Evolutionary conservation across 2,113 vertebrate genomes (phyloP).

Genomic region (Zosterops japonicus): DNA sequence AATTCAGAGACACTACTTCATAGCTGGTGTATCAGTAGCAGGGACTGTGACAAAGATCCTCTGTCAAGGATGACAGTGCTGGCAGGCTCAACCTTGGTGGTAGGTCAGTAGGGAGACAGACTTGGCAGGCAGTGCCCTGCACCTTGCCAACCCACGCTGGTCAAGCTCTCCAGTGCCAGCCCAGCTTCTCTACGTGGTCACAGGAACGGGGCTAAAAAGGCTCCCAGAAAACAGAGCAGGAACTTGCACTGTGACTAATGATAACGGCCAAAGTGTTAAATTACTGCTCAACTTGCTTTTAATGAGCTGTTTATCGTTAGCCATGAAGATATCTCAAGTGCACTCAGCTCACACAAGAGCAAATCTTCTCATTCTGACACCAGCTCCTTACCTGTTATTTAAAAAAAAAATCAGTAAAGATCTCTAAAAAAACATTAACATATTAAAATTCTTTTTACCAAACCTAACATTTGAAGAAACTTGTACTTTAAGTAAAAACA

Average conservation of each 20-base stretch:
- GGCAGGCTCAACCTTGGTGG: conserved; percentile 48
- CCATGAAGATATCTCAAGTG: not conserved
- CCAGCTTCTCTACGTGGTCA: conserved; percentile 18
- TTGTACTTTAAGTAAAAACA: not conserved
- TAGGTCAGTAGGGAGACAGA: conserved; percentile 43
- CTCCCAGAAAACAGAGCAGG: not conserved
- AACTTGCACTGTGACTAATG: not conserved
- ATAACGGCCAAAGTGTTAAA: not conserved
- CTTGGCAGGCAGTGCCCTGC: conserved; percentile 6
- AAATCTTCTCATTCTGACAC: not conserved
- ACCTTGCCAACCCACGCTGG: conserved; percentile 49
- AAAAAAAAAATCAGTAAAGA: not conserved
- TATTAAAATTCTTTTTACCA: not conserved
- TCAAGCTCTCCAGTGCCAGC: conserved; percentile 12
- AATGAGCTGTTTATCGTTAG: not conserved
- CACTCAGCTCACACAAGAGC: not conserved
- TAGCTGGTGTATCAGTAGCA: conserved; percentile 57
- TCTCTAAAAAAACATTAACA: not conserved
- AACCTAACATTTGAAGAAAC: not conserved
- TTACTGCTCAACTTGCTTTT: not conserved
- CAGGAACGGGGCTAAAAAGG: not conserved
- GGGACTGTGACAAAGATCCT: conserved; percentile 61
- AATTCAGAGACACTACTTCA: conserved; percentile 69
- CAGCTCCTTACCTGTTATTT: not conserved
- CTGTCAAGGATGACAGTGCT: conserved; percentile 59